Evolutionary conservation across 2,888 invertebrate genomes (phyloP).

Genomic region (Agriopis aurantiaria): DNA sequence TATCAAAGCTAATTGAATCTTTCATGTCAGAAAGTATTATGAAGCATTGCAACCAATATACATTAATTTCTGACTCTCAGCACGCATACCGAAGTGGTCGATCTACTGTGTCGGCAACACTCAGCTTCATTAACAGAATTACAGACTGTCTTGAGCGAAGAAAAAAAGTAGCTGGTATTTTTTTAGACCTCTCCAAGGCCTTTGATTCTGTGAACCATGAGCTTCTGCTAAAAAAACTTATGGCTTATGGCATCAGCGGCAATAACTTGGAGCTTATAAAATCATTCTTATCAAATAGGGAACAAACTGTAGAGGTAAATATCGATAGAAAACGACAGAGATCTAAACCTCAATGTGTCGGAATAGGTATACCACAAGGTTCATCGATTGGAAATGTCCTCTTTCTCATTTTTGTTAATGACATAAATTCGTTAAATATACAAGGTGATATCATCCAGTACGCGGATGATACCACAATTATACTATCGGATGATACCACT

Average conservation of each 20-base stretch:
- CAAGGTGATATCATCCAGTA: neutral
- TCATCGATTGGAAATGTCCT: constrained; percentile 8
- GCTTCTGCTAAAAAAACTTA: neutral
- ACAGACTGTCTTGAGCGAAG: neutral
- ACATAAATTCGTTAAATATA: neutral
- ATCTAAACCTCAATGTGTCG: neutral
- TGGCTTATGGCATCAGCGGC: neutral
- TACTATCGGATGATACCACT: neutral
- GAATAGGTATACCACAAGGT: constrained; percentile 7
- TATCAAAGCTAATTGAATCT: no score
- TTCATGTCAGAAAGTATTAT: no score
- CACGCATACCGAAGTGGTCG: neutral
- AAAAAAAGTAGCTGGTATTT: neutral
- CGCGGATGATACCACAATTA: neutral
- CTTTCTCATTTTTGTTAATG: neutral
- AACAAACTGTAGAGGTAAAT: constrained; percentile 13
- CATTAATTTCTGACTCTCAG: neutral
- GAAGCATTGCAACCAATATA: no score
- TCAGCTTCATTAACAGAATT: neutral
- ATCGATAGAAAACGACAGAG: neutral
- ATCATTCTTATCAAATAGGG: constrained; percentile 3
- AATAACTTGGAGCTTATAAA: neutral
- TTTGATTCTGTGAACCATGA: neutral
- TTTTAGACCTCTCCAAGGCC: neutral
- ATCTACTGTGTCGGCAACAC: neutral